phyloP scores from a whole-genome alignment of 2,113 vertebrate genomes.

The Ondatra zibethicus region DNA sequence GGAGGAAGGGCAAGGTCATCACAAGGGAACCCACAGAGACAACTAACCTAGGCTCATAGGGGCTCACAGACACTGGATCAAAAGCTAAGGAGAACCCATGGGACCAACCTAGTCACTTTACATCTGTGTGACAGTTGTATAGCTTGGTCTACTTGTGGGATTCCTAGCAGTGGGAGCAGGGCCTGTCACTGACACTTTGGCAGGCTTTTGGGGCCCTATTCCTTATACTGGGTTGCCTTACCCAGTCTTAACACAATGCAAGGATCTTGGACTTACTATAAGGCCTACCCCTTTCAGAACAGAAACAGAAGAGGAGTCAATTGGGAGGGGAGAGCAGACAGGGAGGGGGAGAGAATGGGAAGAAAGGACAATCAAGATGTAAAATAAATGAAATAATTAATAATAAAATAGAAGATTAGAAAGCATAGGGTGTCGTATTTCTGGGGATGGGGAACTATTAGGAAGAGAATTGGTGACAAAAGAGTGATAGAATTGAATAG shows the following conservation, averaged over 20 bases:
- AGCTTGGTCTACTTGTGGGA: not conserved
- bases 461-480: not conserved
- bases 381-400: not conserved
- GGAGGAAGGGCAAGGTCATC: not conserved
- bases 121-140: not conserved
- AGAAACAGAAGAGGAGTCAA: not conserved
- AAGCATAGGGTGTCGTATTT: not conserved
- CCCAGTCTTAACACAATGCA: not conserved
- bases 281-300: not conserved
- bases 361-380: not conserved
- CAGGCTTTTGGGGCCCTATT: not conserved
- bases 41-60: not conserved
- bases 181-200: not conserved
- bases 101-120: not conserved
- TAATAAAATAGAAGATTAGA: not conserved
- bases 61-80: not conserved
- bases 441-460: not conserved
- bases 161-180: not conserved
- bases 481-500: not conserved
- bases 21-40: not conserved
- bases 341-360: not conserved
- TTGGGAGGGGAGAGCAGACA: not conserved
- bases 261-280: not conserved
- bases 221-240: not conserved
- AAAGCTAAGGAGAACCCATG: not conserved